Evolutionary conservation across 1,140 invertebrate species (phyloP), one percentile per base, ranked within the genome.

Genomic region (Lordiphosa clarofinis): DNA sequence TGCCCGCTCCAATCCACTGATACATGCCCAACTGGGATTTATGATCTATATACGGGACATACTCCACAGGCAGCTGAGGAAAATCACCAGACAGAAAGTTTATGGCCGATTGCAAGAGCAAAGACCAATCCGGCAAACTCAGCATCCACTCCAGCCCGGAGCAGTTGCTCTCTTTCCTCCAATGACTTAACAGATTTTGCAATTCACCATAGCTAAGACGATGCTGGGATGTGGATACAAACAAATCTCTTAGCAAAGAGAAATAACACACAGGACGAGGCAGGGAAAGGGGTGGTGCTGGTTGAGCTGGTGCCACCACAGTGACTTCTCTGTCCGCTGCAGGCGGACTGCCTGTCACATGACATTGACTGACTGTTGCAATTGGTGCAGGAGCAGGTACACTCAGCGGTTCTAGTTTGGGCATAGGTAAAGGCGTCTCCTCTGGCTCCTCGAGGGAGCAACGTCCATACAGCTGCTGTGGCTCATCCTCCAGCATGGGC

Each of bases 1-100:
- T 91, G 0, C 97, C 96, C n/a, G 95, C 95, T 1, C 96, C 97
- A 52, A 98, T 98, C 97, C 97, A 98, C 69, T 97, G 95, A 89
- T 97, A 98, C 53, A 93, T 91, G 84, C 93, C 89, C 56, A 92
- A 63, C 88, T 84, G 38, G 42, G 91, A 93, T 88, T 98, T 97
- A 87, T 95, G 97, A 88, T 98, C 96, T 50, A 99, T 91, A 74
- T 96, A 98, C 3, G 97, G 97, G 3, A 98, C 96, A 90, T 97
- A 96, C 70, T 98, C 96, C 40, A 95, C 94, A 10, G 96, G 95
- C 64, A 94, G 92, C 49, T 94, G 94, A 58, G 93, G 91, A 68
- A 94, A 93, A 86, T 97, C 96, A 3, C 97, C 97, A 11, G 95
- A 94, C 11, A 98, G 90, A 88, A 98, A 98, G 58, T 94, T 94